Base-by-base conservation (phyloP, 1,140 invertebrate genomes). In the Diachasma alloeum region DNA sequence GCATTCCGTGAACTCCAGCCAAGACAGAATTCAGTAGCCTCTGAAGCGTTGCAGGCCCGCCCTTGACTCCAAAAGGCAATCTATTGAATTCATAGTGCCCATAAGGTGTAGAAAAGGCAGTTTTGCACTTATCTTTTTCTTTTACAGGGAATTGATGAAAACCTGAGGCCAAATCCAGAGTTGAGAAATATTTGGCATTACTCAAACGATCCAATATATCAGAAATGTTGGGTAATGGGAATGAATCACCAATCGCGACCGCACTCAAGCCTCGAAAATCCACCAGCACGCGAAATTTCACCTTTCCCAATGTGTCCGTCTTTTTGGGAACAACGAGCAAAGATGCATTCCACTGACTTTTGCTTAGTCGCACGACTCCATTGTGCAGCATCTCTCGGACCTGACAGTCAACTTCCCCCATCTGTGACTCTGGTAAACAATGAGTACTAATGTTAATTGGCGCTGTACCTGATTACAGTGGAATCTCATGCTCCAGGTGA, bases 121-220 rank as follows among this genome's bases (percentile, higher is more conserved):
- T n/a, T n/a, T n/a, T n/a, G n/a, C n/a, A n/a, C n/a, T n/a, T n/a
- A n/a, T n/a, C n/a, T n/a, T n/a, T n/a, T n/a, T n/a, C n/a, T n/a
- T n/a, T n/a, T n/a, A n/a, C n/a, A n/a, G n/a, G n/a, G n/a, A n/a
- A n/a, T n/a, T n/a, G n/a, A n/a, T n/a, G n/a, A n/a, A n/a, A n/a
- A n/a, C n/a, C n/a, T n/a, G n/a, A n/a, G n/a, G n/a, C n/a, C n/a
- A n/a, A n/a, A n/a, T n/a, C n/a, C n/a, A n/a, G n/a, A n/a, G n/a
- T n/a, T n/a, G n/a, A n/a, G n/a, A n/a, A n/a, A n/a, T n/a, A n/a
- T n/a, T n/a, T n/a, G n/a, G n/a, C n/a, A n/a, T n/a, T n/a, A n/a
- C n/a, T n/a, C n/a, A n/a, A n/a, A 74, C 26, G 44, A 24, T 72
- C 70, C 15, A 72, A 37, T 0, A 48, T 72, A 17, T 72, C 70